phyloP scores from a whole-genome alignment of 2,888 invertebrate genomes.

The Drosophila meridiana region DNA sequence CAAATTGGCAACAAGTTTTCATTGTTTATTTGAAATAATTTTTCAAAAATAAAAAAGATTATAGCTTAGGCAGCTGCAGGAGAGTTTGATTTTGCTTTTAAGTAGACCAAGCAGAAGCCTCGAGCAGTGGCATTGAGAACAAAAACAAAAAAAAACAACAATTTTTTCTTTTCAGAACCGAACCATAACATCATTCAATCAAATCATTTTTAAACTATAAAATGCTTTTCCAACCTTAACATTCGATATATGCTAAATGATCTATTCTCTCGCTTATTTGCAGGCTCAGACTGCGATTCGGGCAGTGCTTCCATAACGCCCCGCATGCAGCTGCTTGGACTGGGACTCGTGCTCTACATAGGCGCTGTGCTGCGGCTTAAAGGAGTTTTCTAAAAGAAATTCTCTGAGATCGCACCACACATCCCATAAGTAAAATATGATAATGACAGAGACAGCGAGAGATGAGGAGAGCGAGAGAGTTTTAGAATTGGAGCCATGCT shows the following conservation, averaged over 20 bases:
- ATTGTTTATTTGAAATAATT: conserved; percentile 4
- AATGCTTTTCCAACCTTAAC: neutral
- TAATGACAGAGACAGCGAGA: conserved; percentile 26
- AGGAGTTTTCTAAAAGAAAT: conserved; percentile 74
- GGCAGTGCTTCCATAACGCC: conserved; percentile 72
- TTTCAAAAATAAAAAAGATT: conserved; percentile 5
- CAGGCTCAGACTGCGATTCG: conserved; percentile 76
- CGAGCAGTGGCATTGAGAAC: conserved; percentile 8
- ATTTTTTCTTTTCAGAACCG: conserved; percentile 22
- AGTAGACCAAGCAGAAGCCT: conserved; percentile 28
- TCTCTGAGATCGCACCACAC: conserved; percentile 28
- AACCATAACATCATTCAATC: conserved; percentile 48
- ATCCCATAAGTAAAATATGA: conserved; percentile 46
- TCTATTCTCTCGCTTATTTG: conserved; percentile 32
- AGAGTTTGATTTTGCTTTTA: conserved; percentile 49
- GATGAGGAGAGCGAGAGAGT: conserved; percentile 12
- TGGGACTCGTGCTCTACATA: conserved; percentile 56
- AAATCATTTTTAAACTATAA: conserved; percentile 40
- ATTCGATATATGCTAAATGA: neutral
- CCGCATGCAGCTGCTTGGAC: conserved; percentile 49
- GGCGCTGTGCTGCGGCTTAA: conserved; percentile 49
- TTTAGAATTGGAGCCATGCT: conserved; percentile 48
- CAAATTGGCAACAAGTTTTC: conserved; percentile 13
- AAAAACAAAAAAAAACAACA: conserved; percentile 13
- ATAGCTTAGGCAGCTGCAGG: conserved; percentile 15